These are phyloP conservation scores for Hoplostethus mediterraneus DNA, from an alignment of 2,797 vertebrate species.

Conservation along the genomic window DNA sequence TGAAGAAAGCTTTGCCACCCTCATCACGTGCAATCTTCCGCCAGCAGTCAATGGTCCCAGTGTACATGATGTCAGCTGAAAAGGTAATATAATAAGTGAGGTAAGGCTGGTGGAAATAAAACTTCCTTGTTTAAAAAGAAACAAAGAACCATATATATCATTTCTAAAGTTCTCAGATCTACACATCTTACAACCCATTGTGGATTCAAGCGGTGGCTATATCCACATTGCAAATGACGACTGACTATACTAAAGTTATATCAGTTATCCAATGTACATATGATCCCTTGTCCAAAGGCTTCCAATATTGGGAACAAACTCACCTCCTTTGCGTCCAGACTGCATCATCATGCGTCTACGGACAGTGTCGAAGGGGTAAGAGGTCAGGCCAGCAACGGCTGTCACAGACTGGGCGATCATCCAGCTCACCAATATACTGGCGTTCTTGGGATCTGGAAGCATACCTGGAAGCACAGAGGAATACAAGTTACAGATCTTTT, in stretches of 20 bases:
- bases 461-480: constrained; percentile 83
- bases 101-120: not conserved
- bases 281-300: no score
- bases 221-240: not conserved
- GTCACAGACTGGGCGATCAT: constrained; percentile 94
- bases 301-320: constrained; percentile 10
- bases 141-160: no score
- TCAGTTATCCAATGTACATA: not conserved
- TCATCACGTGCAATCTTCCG: constrained; percentile 93
- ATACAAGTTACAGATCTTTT: not conserved
- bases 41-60: constrained; percentile 94
- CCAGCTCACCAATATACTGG: constrained; percentile 93
- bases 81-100: not conserved
- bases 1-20: constrained; percentile 94
- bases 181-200: no score
- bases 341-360: constrained; percentile 98
- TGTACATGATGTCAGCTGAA: constrained; percentile 93
- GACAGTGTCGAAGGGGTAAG: constrained; percentile 95
- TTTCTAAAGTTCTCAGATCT: no score
- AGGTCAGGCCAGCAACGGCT: constrained; percentile 89
- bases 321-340: constrained; percentile 92
- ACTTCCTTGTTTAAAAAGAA: no score
- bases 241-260: not conserved
- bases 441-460: constrained; percentile 94
- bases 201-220: not conserved